phyloP scores from a whole-genome alignment of 1,140 invertebrate genomes.

The Drosophila guanche region DNA sequence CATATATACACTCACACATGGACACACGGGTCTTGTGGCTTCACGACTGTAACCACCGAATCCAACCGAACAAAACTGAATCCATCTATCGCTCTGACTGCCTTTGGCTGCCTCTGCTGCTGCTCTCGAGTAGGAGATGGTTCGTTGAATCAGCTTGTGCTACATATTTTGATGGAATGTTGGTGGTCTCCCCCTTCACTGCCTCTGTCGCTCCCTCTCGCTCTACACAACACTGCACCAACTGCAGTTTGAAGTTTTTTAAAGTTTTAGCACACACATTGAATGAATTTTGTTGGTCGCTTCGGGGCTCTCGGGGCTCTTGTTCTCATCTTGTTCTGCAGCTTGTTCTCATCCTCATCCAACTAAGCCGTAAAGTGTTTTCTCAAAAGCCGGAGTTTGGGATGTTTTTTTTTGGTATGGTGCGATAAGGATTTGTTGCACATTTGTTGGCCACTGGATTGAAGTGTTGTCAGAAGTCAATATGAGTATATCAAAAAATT shows the following conservation, averaged over 20 bases:
- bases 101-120: constrained; percentile 4
- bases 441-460: constrained; percentile 1
- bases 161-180: constrained; percentile 65
- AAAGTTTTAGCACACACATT: constrained; percentile 44
- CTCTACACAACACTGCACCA: too few relatives aligned
- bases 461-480: too few relatives aligned
- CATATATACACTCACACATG: too few relatives aligned
- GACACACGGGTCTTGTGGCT: too few relatives aligned
- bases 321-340: constrained; percentile 18
- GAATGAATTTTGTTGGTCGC: background rate
- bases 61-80: constrained; percentile 19
- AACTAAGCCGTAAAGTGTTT: constrained; percentile 39
- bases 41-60: constrained; percentile 11
- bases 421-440: constrained; percentile 18
- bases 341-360: constrained; percentile 7
- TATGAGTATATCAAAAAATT: too few relatives aligned
- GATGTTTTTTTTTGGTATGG: background rate
- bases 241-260: constrained; percentile 44
- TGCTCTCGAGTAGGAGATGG: constrained; percentile 35
- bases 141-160: constrained; percentile 55
- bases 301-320: background rate
- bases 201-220: background rate
- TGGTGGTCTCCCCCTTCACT: constrained; percentile 24
- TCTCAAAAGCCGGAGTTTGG: background rate
- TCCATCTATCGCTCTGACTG: constrained; percentile 19